Percentiles rank a stretch among this genome's conserved stretches.
Conservation (phyloP, 2,113 vertebrate species). For the Pelvicachromis taeniatus region DNA sequence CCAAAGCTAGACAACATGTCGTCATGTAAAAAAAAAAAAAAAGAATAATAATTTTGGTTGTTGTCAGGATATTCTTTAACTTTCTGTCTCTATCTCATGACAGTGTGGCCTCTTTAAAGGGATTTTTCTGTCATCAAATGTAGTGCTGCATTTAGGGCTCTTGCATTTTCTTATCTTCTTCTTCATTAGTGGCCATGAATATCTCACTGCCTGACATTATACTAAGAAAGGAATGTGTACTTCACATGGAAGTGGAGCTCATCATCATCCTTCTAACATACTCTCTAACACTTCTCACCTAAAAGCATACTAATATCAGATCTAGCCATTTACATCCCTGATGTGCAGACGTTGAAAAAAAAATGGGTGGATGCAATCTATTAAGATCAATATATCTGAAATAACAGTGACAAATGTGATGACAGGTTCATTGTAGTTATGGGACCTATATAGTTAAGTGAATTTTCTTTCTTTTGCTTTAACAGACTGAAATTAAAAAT, state of each 20-base stretch:
- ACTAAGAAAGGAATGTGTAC: background rate
- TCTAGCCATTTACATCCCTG: background rate
- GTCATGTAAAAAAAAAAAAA: background rate
- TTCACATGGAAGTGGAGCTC: background rate
- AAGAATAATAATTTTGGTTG: background rate
- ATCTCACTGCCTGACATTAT: background rate
- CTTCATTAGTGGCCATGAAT: background rate
- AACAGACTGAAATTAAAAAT: background rate
- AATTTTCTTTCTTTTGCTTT: background rate
- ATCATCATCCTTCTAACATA: no score
- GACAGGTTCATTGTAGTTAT: background rate
- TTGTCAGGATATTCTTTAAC: background rate
- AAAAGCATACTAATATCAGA: background rate
- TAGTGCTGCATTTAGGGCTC: background rate
- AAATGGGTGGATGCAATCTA: background rate
- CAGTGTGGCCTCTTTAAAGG: background rate
- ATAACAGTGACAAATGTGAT: background rate
- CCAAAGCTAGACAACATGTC: background rate
- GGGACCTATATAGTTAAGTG: background rate
- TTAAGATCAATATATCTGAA: background rate
- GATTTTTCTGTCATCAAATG: background rate
- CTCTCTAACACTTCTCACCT: background rate
- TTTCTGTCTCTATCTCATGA: background rate
- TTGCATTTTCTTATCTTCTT: background rate
- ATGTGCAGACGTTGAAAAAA: background rate